These are phyloP conservation scores for Mactra quadrangularis DNA, from an alignment of 1,140 invertebrate genomes.

Conservation along the genomic window DNA sequence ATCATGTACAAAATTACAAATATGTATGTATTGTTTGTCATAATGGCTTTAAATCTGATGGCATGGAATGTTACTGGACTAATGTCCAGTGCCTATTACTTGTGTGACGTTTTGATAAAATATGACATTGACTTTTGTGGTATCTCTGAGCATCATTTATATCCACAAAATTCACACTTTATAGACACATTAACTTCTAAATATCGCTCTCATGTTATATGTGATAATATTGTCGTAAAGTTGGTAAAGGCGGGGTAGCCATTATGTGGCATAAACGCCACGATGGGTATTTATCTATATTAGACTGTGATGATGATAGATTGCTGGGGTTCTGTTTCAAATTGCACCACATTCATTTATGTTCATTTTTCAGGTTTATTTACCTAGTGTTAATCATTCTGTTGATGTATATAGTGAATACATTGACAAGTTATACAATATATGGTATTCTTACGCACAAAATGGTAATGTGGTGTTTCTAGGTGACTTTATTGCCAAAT, in stretches of 20 bases:
- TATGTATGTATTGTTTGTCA: background rate
- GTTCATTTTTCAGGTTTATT: conserved; percentile 33
- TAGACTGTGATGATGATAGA: conserved; percentile 14
- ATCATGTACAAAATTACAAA: no score
- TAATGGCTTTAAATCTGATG: background rate
- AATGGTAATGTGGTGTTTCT: background rate
- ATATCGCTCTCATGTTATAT: background rate
- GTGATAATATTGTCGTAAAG: background rate
- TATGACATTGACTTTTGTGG: background rate
- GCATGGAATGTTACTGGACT: conserved; percentile 2
- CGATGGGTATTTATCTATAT: background rate
- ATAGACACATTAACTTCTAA: background rate
- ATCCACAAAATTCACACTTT: background rate
- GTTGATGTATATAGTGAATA: no score
- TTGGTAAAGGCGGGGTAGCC: no score
- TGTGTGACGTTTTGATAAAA: background rate
- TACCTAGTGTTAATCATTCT: conserved; percentile 6
- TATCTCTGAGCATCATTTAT: conserved; percentile 8
- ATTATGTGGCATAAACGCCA: background rate
- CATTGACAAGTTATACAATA: conserved; percentile 24
- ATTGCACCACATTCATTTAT: background rate
- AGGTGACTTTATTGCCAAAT: no score
- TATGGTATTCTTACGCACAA: background rate
- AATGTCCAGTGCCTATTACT: conserved; percentile 5
- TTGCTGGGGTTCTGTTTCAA: conserved; percentile 7